Evolutionary conservation across 1,140 invertebrate species (phyloP), one percentile per base, ranked within the genome.

Genomic region (Heterodera carotae): DNA sequence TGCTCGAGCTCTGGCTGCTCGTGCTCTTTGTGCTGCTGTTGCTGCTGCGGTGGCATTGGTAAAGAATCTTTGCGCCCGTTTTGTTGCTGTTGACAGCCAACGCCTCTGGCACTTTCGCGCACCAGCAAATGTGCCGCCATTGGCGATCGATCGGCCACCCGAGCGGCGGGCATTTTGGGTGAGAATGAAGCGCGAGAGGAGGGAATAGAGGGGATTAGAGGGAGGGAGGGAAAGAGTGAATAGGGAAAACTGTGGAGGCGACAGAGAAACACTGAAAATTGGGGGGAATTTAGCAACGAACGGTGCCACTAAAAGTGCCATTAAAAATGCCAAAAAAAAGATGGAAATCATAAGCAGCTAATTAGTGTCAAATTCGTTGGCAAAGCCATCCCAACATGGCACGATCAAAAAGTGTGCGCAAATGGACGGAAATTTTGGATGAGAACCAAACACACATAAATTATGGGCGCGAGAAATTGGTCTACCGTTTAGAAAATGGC

Each of bases 141-240:
- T n/a, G 62, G 62, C 62, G 62, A 66, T 29, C 62, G 27, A 27
- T 66, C 62, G 62, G 62, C 62, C 27, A 66, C 62, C 25, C 62
- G 62, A 25, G 62, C 62, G 8, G 48, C 48, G 18, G 48, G 48
- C 48, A 56, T 56, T 56, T 22, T 12, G 48, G 15, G 5, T 18
- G 48, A 56, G 18, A 56, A 56, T 22, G 22, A 56, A 56, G 22
- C 15, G 39, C 39, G n/a, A 43, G 39, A 43, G 18, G 48, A 22
- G 48, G 48, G 22, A 56, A 56, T 15, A 5, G 22, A 56, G 22
- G 22, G 22, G 48, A 56, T 56, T 15, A 22, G 5, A 5, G 18
- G 22, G 48, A 56, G 18, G 48, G 4, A 56, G 48, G 22, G 22
- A 56, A 22, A 18, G 48, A 56, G 48, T 4, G 5, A 22, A 22